Evolutionary conservation across 2,888 invertebrate genomes (phyloP).

Genomic region (Napeogenes inachia): DNA sequence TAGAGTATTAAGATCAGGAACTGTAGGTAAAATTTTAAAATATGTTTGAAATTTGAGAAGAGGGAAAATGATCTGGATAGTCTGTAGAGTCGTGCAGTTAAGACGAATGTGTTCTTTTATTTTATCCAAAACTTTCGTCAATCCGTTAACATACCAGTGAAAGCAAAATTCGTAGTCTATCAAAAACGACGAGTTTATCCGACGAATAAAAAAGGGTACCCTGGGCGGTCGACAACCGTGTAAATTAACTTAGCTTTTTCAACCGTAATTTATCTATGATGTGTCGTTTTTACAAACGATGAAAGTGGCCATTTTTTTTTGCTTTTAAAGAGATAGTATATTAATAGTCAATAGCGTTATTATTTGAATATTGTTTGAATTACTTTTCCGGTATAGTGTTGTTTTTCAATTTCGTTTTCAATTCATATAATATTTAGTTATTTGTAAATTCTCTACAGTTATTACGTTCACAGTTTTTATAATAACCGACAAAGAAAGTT

Average conservation of each 20-base stretch:
- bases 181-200: constrained; percentile 33
- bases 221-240: constrained; percentile 47
- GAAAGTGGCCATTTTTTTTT: constrained; percentile 65
- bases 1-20: too few relatives aligned
- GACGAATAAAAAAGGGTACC: constrained; percentile 24
- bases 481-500: not conserved
- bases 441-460: not conserved
- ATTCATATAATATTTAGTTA: constrained; percentile 3
- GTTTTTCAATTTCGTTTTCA: not conserved
- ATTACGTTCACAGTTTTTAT: not conserved
- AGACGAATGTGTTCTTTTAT: too few relatives aligned
- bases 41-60: too few relatives aligned
- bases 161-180: constrained; percentile 55
- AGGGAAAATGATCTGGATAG: too few relatives aligned
- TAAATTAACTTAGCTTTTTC: constrained; percentile 71
- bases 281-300: constrained; percentile 48
- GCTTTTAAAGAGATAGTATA: constrained; percentile 35
- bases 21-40: too few relatives aligned
- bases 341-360: constrained; percentile 32
- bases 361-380: constrained; percentile 18
- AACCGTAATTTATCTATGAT: constrained; percentile 39
- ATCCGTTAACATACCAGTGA: constrained; percentile 51
- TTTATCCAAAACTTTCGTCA: constrained; percentile 26
- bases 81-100: too few relatives aligned
- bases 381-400: not conserved